phyloP scores from a whole-genome alignment of 2,888 invertebrate species.

The Taphrorychus bicolor region DNA sequence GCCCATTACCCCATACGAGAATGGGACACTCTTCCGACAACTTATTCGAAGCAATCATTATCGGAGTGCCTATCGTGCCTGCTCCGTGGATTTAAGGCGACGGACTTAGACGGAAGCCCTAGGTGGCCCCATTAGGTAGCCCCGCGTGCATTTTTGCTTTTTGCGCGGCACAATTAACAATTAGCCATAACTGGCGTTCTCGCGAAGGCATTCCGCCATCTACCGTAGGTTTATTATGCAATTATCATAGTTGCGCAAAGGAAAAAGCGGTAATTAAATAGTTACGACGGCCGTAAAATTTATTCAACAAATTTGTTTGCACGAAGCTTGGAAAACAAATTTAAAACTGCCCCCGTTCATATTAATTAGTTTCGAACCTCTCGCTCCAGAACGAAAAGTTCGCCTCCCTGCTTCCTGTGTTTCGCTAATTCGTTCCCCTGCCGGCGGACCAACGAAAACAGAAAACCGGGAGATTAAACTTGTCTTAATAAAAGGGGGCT shows the following conservation, averaged over 20 bases:
- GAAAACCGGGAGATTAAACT: constrained; percentile 38
- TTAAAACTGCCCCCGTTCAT: constrained; percentile 5
- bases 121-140: constrained; percentile 36
- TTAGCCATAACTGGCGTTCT: constrained; percentile 40
- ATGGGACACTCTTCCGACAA: constrained; percentile 25
- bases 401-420: constrained; percentile 5
- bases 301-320: not conserved
- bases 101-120: constrained; percentile 30
- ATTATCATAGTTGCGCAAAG: constrained; percentile 26
- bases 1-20: constrained; percentile 20
- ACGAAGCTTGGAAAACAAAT: not conserved
- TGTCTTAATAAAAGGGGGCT: constrained; percentile 38
- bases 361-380: constrained; percentile 16
- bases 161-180: constrained; percentile 38
- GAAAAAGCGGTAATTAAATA: constrained; percentile 23
- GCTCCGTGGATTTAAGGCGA: constrained; percentile 13
- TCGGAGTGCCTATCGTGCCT: constrained; percentile 25
- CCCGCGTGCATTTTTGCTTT: constrained; percentile 25
- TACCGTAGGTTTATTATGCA: constrained; percentile 35
- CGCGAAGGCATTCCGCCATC: constrained; percentile 30
- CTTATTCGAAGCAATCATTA: constrained; percentile 31
- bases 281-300: not conserved
- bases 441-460: constrained; percentile 30
- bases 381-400: constrained; percentile 11
- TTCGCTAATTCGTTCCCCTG: constrained; percentile 30